Evolutionary conservation across 1,140 invertebrate species (phyloP).

Genomic region (Zaprionus vittiger): DNA sequence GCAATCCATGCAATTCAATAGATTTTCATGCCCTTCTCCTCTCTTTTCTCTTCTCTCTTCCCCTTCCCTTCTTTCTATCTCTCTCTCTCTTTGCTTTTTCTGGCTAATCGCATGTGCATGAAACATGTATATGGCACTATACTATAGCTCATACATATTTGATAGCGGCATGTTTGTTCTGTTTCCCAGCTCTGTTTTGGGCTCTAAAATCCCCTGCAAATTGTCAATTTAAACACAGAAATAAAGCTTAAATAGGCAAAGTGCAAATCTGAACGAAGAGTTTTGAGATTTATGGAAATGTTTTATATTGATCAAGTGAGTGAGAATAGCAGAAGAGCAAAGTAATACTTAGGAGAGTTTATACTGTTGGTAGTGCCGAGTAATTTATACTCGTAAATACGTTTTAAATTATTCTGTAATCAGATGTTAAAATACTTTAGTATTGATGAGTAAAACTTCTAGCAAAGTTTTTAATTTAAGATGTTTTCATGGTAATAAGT

Average conservation of each 20-base stretch:
- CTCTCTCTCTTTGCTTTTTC: constrained; percentile 3
- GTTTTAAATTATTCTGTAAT: no score
- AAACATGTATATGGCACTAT: constrained; percentile 14
- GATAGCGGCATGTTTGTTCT: background rate
- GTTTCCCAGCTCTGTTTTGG: background rate
- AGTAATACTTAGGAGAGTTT: no score
- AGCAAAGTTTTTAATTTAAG: no score
- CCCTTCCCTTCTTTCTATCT: background rate
- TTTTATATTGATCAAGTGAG: background rate
- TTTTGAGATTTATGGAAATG: background rate
- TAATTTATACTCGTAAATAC: no score
- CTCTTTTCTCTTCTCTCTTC: background rate
- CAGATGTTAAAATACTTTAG: no score
- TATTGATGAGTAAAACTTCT: no score
- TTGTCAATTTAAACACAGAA: constrained; percentile 9
- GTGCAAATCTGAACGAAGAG: background rate
- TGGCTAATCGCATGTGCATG: constrained; percentile 57
- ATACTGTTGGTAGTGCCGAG: no score
- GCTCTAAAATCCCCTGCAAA: constrained; percentile 27
- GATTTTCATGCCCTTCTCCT: constrained; percentile 23
- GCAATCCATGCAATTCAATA: constrained; percentile 45
- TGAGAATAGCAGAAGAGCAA: background rate
- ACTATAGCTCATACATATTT: constrained; percentile 14
- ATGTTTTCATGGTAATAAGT: no score
- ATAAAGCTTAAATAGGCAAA: background rate